Conservation (phyloP, 2,888 invertebrate species). For the Synanthedon vespiformis region DNA sequence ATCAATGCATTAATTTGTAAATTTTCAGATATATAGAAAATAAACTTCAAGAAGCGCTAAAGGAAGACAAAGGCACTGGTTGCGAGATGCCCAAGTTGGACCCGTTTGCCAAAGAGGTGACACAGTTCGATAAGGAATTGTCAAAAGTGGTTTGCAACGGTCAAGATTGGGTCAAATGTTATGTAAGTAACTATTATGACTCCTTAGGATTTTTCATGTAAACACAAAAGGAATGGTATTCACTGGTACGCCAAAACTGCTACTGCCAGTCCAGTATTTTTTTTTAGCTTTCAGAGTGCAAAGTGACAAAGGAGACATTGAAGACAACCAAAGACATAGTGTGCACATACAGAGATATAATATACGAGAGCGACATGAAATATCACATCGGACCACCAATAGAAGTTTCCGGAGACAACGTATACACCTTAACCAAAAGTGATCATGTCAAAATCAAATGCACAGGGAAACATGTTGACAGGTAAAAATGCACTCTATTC, state of each 20-base stretch:
- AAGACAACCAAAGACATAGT: conserved; percentile 32
- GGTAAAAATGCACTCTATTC: conserved; percentile 19
- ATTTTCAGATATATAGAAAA: conserved; percentile 37
- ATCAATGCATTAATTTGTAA: not conserved
- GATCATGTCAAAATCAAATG: conserved; percentile 82
- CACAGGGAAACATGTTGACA: conserved; percentile 31
- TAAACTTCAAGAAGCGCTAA: conserved; percentile 38
- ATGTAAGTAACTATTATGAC: conserved; percentile 66
- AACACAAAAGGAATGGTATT: not conserved
- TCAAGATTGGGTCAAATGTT: conserved; percentile 84
- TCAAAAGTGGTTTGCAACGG: conserved; percentile 74
- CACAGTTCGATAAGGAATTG: conserved; percentile 75
- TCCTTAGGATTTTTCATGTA: not conserved
- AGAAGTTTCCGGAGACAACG: conserved; percentile 62
- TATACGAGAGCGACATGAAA: conserved; percentile 75
- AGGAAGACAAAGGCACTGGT: conserved; percentile 44
- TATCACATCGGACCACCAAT: conserved; percentile 65
- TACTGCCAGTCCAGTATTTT: conserved; percentile 1
- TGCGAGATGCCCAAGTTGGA: conserved; percentile 57
- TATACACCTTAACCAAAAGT: conserved; percentile 73
- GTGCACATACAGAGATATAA: conserved; percentile 76
- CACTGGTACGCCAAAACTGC: not conserved
- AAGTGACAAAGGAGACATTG: conserved; percentile 32
- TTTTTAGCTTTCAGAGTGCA: conserved; percentile 64
- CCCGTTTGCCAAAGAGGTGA: conserved; percentile 76